These are phyloP conservation scores for Seriola quinqueradiata DNA, from an alignment of 2,113 vertebrate species.

Conservation along the genomic window DNA sequence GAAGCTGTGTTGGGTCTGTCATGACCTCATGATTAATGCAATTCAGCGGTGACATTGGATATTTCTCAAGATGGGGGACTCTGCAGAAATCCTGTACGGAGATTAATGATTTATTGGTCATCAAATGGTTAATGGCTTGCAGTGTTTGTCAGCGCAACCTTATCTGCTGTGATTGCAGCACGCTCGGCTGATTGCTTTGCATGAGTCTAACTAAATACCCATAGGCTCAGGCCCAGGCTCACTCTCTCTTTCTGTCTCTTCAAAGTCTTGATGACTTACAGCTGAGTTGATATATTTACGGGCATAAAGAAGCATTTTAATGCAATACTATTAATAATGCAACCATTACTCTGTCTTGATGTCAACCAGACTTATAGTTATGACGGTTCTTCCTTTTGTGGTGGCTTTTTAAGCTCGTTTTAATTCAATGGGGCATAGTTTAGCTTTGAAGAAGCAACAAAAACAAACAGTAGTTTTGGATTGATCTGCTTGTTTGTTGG, in stretches of 20 bases:
- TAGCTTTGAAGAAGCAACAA: conserved; percentile 27
- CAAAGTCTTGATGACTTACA: conserved; percentile 18
- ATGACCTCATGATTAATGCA: conserved; percentile 31
- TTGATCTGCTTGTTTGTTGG: conserved; percentile 69
- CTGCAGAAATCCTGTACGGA: conserved; percentile 9
- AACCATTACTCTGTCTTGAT: conserved; percentile 20
- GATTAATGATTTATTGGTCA: conserved; percentile 48
- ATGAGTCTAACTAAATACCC: conserved; percentile 41
- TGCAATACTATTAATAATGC: conserved; percentile 38
- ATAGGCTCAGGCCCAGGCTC: neutral
- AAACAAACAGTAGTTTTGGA: conserved; percentile 61
- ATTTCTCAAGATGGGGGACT: conserved; percentile 21
- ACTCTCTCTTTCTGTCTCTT: conserved; percentile 16
- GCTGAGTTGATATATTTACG: conserved; percentile 31
- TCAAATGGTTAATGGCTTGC: conserved; percentile 42
- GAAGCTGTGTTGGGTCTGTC: neutral
- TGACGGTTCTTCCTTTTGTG: conserved; percentile 23
- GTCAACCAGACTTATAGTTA: conserved; percentile 33
- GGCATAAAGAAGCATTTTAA: conserved; percentile 36
- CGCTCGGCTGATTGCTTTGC: conserved; percentile 38
- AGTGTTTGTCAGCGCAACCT: conserved; percentile 32
- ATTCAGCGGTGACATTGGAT: conserved; percentile 35
- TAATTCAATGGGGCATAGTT: conserved; percentile 29
- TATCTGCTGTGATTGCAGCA: conserved; percentile 43
- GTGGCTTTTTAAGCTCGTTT: conserved; percentile 34